phyloP scores from a whole-genome alignment of 2,113 vertebrate genomes.

The Scalopus aquaticus region DNA sequence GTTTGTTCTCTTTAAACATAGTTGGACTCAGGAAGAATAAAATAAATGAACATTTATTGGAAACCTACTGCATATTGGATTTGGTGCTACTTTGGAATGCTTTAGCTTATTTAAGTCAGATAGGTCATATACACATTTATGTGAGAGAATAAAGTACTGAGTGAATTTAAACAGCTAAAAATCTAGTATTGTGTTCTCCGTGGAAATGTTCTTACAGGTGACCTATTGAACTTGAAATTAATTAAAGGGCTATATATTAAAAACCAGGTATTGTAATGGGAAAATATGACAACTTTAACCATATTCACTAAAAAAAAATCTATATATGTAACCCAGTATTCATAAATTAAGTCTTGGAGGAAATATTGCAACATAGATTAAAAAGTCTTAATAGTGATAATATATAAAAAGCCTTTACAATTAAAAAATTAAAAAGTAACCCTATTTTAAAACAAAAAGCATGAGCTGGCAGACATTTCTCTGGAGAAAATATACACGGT shows the following conservation, averaged over 20 bases:
- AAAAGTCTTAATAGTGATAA: not conserved
- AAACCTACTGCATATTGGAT: not conserved
- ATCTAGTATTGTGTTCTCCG: not conserved
- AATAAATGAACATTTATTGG: slow-evolving; percentile 7
- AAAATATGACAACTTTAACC: slow-evolving; percentile 9
- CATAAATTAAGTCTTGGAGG: not conserved
- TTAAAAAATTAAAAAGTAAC: not conserved
- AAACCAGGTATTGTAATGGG: not conserved
- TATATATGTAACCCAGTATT: not conserved
- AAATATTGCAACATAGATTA: slow-evolving; percentile 26
- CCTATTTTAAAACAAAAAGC: slow-evolving; percentile 4
- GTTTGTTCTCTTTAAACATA: slow-evolving; percentile 10
- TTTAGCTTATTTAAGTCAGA: not conserved
- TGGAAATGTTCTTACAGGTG: not conserved
- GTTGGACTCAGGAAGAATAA: not conserved
- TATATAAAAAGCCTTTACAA: slow-evolving; percentile 5
- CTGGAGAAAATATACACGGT: not conserved
- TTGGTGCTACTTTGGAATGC: not conserved
- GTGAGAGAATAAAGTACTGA: not conserved
- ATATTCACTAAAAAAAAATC: not conserved
- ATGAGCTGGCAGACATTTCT: not conserved
- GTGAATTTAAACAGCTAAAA: not conserved
- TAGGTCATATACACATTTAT: not conserved
- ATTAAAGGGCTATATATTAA: slow-evolving; percentile 38
- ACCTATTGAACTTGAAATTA: slow-evolving; percentile 32